Evolutionary conservation across 1,140 invertebrate genomes (phyloP).

Genomic region (Polyergus mexicanus): DNA sequence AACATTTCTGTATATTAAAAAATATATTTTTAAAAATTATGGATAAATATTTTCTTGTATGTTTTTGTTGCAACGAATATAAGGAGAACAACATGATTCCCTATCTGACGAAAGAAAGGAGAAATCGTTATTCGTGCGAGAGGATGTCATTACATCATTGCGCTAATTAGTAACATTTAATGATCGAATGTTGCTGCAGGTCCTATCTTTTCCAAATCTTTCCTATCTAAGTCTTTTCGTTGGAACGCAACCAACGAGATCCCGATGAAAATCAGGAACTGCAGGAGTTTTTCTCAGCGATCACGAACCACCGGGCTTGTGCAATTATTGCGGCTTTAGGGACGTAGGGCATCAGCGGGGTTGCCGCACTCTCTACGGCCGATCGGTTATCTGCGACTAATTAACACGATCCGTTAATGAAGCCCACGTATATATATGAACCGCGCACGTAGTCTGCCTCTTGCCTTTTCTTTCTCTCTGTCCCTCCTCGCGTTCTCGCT

Average conservation of each 20-base stretch:
- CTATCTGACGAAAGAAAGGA: constrained; percentile 27
- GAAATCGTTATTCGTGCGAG: not conserved
- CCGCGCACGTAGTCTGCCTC: constrained; percentile 72
- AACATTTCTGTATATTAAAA: not conserved
- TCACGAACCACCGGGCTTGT: constrained; percentile 34
- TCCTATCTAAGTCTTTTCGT: constrained; percentile 46
- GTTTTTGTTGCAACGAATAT: not conserved
- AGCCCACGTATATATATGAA: constrained; percentile 83
- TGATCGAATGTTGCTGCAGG: constrained; percentile 68
- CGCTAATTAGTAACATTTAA: constrained; percentile 74
- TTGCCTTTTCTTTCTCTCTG: constrained; percentile 64
- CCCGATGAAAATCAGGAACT: constrained; percentile 76
- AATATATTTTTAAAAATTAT: not conserved
- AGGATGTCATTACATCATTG: constrained; percentile 47
- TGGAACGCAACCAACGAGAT: constrained; percentile 57
- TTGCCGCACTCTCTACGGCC: constrained; percentile 72
- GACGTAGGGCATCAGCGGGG: constrained; percentile 71
- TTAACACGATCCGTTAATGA: constrained; percentile 85
- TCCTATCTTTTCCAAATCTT: constrained; percentile 29
- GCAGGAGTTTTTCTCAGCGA: constrained; percentile 58
- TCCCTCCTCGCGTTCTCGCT: constrained; percentile 58
- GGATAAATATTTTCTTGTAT: not conserved
- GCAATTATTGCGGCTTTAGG: constrained; percentile 62
- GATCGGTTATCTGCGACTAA: constrained; percentile 83
- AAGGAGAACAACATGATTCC: constrained; percentile 7